Percentiles rank a stretch among this genome's conserved stretches.
Conservation (phyloP, 2,797 vertebrate genomes). For the Urocyon cinereoargenteus region DNA sequence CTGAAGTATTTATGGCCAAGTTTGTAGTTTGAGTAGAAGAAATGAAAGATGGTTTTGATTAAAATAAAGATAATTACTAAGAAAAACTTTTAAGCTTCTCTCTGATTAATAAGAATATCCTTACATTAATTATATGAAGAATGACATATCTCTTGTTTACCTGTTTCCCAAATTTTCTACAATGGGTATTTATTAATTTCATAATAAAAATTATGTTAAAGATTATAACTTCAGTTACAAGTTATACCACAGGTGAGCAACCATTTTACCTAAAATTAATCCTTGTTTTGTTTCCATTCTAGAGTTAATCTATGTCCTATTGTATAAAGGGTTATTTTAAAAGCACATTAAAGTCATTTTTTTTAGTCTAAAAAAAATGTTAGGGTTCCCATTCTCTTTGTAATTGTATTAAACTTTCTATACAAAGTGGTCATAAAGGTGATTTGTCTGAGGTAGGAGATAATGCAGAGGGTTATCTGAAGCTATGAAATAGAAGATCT, state of each 20-base stretch:
- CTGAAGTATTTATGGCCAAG: background rate
- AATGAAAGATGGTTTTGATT: background rate
- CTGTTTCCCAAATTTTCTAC: background rate
- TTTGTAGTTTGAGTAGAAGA: constrained; percentile 33
- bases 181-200: background rate
- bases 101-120: background rate
- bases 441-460: background rate
- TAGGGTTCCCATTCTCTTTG: constrained; percentile 3
- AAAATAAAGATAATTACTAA: constrained; percentile 50
- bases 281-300: constrained; percentile 31
- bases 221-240: background rate
- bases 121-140: background rate
- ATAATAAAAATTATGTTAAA: constrained; percentile 26
- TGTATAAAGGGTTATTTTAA: background rate
- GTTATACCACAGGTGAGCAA: background rate
- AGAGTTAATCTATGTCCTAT: constrained; percentile 3
- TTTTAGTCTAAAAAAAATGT: background rate
- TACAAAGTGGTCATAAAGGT: constrained; percentile 20
- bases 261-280: constrained; percentile 2
- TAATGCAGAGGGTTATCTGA: constrained; percentile 29
- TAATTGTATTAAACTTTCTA: constrained; percentile 2
- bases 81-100: background rate
- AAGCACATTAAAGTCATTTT: background rate
- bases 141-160: background rate
- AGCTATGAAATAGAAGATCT: background rate